Evolutionary conservation across 2,888 invertebrate species (phyloP).

Genomic region (Empis stercorea): DNA sequence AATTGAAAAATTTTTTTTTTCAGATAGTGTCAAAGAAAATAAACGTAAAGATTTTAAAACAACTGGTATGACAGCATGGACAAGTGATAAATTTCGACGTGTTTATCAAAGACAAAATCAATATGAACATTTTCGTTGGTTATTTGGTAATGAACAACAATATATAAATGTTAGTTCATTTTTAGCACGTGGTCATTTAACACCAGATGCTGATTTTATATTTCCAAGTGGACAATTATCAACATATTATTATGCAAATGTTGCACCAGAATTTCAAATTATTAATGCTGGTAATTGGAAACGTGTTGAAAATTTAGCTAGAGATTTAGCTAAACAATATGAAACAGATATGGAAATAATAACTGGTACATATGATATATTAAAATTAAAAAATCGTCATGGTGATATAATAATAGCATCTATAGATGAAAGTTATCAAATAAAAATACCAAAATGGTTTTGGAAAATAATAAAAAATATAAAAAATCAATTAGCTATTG

Average conservation of each 20-base stretch:
- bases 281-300: conserved; percentile 42
- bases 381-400: conserved; percentile 31
- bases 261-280: conserved; percentile 39
- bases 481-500: conserved; percentile 33
- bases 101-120: conserved; percentile 27
- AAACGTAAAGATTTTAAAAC: conserved; percentile 28
- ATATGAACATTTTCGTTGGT: conserved; percentile 24
- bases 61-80: conserved; percentile 22
- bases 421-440: conserved; percentile 22
- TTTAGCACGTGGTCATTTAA: conserved; percentile 39
- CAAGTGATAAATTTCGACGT: conserved; percentile 17
- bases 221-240: conserved; percentile 36
- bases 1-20: neutral
- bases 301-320: conserved; percentile 34
- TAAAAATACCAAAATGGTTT: conserved; percentile 37
- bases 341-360: conserved; percentile 30
- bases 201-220: conserved; percentile 41
- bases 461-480: conserved; percentile 38
- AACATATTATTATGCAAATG: conserved; percentile 41
- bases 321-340: conserved; percentile 29
- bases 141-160: conserved; percentile 24
- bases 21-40: conserved; percentile 15
- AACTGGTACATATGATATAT: conserved; percentile 36
- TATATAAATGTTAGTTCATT: conserved; percentile 29
- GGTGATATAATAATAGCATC: conserved; percentile 27